Evolutionary conservation across 2,113 vertebrate genomes (phyloP).

Genomic region (Acinonyx jubatus): DNA sequence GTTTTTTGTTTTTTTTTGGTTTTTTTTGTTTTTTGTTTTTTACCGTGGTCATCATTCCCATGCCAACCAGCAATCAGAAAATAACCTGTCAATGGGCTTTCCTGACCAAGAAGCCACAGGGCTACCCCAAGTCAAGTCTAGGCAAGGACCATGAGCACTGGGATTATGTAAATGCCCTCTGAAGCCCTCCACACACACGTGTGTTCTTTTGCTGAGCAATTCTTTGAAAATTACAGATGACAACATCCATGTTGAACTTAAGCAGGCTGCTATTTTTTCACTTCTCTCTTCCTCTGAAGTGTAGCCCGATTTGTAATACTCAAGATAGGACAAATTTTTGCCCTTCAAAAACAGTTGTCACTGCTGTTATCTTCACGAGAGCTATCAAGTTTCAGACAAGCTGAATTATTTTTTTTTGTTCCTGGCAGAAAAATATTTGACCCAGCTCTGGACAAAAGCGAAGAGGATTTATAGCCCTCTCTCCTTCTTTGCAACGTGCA

Average conservation of each 20-base stretch:
- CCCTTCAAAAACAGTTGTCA: slow-evolving; percentile 87
- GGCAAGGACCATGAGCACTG: not conserved
- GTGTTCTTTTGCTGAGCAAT: slow-evolving; percentile 62
- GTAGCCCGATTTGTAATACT: slow-evolving; percentile 82
- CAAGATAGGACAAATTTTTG: slow-evolving; percentile 84
- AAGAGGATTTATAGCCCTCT: slow-evolving; percentile 85
- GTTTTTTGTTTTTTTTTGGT: not conserved
- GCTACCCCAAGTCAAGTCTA: slow-evolving; percentile 21
- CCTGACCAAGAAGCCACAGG: not conserved
- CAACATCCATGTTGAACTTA: slow-evolving; percentile 72
- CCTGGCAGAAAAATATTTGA: slow-evolving; percentile 83
- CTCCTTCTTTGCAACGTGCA: slow-evolving; percentile 80
- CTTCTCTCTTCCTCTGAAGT: slow-evolving; percentile 44
- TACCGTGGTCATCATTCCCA: slow-evolving; percentile 63
- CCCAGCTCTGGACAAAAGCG: slow-evolving; percentile 83
- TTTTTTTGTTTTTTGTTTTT: slow-evolving; percentile 41
- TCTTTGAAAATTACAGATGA: slow-evolving; percentile 78
- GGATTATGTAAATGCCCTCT: slow-evolving; percentile 73
- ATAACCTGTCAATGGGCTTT: not conserved
- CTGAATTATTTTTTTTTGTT: slow-evolving; percentile 84
- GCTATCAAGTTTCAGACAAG: slow-evolving; percentile 87
- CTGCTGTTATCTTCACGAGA: slow-evolving; percentile 83
- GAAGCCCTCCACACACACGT: not conserved
- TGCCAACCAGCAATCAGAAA: not conserved
- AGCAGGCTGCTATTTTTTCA: slow-evolving; percentile 68